Conservation (phyloP, 2,888 invertebrate genomes). For the Sesia apiformis region DNA sequence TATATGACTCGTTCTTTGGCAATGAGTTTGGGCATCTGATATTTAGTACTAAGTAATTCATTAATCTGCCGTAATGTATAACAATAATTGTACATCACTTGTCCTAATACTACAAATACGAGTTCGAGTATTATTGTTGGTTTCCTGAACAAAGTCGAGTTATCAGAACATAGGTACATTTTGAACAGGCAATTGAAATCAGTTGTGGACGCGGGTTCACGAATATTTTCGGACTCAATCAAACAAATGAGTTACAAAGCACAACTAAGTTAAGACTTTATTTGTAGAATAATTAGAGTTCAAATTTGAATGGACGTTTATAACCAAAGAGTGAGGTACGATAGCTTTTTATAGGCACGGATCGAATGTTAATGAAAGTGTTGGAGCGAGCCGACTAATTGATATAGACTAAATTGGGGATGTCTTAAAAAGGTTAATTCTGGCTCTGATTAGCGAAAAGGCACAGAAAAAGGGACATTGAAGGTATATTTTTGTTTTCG, state of each 20-base stretch:
- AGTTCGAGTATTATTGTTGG: too few relatives aligned
- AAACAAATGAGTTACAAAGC: background rate
- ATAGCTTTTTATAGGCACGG: background rate
- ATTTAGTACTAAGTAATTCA: too few relatives aligned
- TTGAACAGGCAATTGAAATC: background rate
- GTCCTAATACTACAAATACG: too few relatives aligned
- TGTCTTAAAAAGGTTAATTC: constrained; percentile 17
- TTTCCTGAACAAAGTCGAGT: background rate
- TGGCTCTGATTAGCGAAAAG: constrained; percentile 10
- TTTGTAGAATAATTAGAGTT: background rate
- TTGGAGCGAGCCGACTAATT: constrained; percentile 9
- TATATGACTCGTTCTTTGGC: too few relatives aligned
- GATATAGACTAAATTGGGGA: constrained; percentile 18
- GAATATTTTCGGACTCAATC: background rate
- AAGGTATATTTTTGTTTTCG: background rate
- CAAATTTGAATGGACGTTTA: background rate
- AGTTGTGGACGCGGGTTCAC: background rate
- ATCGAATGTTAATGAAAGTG: background rate
- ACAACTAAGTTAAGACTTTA: background rate
- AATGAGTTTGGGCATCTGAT: too few relatives aligned
- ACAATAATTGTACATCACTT: too few relatives aligned
- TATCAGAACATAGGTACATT: background rate
- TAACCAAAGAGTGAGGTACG: background rate
- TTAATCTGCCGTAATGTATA: too few relatives aligned
- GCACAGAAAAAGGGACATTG: background rate